These are phyloP conservation scores for Sphaeridia pumilis DNA, from an alignment of 2,888 invertebrate genomes.

Conservation along the genomic window DNA sequence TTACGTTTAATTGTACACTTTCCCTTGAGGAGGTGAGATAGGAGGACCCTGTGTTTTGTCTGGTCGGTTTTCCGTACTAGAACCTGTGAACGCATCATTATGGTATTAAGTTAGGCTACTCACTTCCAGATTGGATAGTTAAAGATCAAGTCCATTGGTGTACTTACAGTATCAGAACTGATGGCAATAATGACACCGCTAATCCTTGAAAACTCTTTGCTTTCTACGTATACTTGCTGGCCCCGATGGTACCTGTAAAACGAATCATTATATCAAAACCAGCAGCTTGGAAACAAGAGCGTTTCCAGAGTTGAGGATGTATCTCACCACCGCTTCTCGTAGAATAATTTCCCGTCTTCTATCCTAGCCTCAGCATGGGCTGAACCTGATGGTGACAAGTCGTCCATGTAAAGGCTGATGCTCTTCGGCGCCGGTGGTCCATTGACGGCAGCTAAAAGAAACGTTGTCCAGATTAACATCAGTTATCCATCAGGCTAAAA, in stretches of 20 bases:
- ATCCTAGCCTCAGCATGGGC: constrained; percentile 61
- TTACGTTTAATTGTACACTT: constrained; percentile 78
- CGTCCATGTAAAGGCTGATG: background rate
- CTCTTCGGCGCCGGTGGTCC: constrained; percentile 2
- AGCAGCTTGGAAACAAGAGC: constrained; percentile 2
- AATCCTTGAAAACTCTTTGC: constrained; percentile 70
- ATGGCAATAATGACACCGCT: constrained; percentile 84
- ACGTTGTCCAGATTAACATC: background rate
- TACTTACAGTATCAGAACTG: constrained; percentile 70
- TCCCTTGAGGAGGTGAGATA: constrained; percentile 71
- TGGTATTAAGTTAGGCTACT: constrained; percentile 2
- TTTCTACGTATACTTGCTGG: constrained; percentile 82
- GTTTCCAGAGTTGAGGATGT: background rate
- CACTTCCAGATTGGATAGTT: background rate
- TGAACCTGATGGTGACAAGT: constrained; percentile 37
- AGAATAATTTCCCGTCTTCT: constrained; percentile 86
- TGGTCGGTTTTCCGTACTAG: constrained; percentile 80
- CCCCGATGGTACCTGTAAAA: constrained; percentile 67
- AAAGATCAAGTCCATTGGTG: background rate
- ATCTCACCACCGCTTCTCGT: constrained; percentile 72
- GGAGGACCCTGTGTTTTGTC: constrained; percentile 69
- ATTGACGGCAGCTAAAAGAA: constrained; percentile 6
- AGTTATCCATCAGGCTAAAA: background rate
- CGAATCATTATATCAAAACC: background rate
- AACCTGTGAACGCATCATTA: constrained; percentile 48